These are phyloP conservation scores for Parambassis ranga DNA, from an alignment of 2,797 vertebrate species.

Conservation along the genomic window DNA sequence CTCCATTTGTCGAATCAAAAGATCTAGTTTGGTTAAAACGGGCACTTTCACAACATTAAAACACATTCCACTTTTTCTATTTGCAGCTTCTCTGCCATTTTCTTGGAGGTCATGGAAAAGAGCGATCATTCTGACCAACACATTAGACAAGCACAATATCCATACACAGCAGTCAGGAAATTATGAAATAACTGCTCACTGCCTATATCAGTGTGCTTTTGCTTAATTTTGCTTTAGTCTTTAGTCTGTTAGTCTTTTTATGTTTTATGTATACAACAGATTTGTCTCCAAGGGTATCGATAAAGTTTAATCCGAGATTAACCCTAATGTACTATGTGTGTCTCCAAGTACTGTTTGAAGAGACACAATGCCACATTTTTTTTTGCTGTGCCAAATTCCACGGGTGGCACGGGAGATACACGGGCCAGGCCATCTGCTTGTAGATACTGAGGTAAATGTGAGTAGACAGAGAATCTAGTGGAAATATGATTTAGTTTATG, in stretches of 20 bases:
- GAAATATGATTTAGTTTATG: constrained; percentile 77
- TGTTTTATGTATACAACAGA: no score
- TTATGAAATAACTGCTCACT: no score
- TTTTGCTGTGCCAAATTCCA: constrained; percentile 28
- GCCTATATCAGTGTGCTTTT: not conserved
- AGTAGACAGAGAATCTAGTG: constrained; percentile 66
- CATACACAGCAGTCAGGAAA: no score
- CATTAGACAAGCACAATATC: no score
- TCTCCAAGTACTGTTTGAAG: constrained; percentile 13
- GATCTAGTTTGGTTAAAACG: no score
- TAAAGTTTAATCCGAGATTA: constrained; percentile 19
- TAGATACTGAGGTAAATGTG: constrained; percentile 53
- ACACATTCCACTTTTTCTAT: no score
- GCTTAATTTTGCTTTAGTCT: not conserved
- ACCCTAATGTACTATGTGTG: not conserved
- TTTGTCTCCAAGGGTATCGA: constrained; percentile 10
- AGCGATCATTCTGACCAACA: no score
- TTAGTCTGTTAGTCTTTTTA: not conserved
- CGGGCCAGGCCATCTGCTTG: constrained; percentile 56
- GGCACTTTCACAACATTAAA: no score
- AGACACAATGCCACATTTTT: constrained; percentile 10
- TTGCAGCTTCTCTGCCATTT: no score
- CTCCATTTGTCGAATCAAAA: no score
- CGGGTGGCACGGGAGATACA: constrained; percentile 31
- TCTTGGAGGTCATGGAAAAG: no score